These are phyloP conservation scores for Pseudococcus viburni DNA, from an alignment of 2,888 invertebrate genomes.

Conservation along the genomic window DNA sequence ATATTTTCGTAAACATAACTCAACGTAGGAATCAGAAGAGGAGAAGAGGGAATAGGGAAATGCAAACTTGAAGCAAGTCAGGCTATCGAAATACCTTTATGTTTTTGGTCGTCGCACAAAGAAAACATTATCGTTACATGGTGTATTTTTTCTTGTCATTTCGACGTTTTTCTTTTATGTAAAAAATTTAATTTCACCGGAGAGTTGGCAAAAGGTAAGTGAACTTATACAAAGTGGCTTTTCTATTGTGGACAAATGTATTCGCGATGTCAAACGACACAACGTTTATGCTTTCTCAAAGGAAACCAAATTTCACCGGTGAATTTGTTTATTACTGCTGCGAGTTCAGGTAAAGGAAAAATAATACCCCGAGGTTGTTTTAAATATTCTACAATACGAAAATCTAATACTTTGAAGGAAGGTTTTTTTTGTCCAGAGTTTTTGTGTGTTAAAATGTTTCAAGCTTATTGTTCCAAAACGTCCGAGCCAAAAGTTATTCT, in stretches of 20 bases:
- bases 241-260: constrained; percentile 18
- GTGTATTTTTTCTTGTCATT: constrained; percentile 42
- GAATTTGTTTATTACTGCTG: constrained; percentile 19
- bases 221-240: constrained; percentile 34
- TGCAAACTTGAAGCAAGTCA: constrained; percentile 1
- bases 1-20: neutral
- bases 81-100: constrained; percentile 23
- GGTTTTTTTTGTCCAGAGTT: neutral
- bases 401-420: neutral
- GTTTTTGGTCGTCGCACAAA: neutral
- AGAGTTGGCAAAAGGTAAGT: constrained; percentile 10
- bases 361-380: constrained; percentile 12
- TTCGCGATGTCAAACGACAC: neutral
- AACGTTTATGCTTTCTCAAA: constrained; percentile 38
- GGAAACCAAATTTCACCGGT: neutral
- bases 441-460: neutral
- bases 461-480: constrained; percentile 10
- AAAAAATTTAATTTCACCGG: constrained; percentile 56
- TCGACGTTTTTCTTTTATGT: constrained; percentile 50
- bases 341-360: constrained; percentile 1
- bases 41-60: neutral
- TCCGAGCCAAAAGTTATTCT: constrained; percentile 14
- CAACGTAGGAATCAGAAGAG: neutral
- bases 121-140: constrained; percentile 21
- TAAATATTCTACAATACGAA: constrained; percentile 2